A percentile compares a stretch with the other conserved stretches of the same genome.
Evolutionary conservation across 2,113 vertebrate genomes (phyloP).

Genomic region (Pteropus alecto): DNA sequence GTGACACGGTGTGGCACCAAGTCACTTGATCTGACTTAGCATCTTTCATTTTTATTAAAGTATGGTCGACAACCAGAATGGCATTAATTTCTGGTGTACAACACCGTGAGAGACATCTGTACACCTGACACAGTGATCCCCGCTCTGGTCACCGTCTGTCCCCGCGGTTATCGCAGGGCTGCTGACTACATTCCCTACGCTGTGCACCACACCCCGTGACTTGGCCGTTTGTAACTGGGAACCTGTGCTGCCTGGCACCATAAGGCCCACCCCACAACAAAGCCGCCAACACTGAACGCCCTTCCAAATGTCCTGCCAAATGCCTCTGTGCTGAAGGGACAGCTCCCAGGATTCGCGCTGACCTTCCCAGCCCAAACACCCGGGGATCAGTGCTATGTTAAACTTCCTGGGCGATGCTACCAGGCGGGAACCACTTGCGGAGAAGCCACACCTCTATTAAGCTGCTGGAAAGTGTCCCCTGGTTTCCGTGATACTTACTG

Average conservation of each 20-base stretch:
- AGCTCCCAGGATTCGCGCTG: not conserved
- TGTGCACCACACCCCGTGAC: not conserved
- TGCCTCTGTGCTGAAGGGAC: not conserved
- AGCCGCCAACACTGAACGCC: not conserved
- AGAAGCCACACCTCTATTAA: not conserved
- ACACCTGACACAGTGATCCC: not conserved
- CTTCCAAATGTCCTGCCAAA: not conserved
- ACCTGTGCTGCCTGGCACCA: too few species aligned
- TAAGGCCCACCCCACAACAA: not conserved
- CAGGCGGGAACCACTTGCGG: not conserved
- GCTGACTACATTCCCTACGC: not conserved
- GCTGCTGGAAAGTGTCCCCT: not conserved
- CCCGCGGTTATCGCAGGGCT: too few species aligned
- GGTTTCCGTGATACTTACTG: not conserved
- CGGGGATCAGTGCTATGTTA: not conserved
- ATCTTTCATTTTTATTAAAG: not conserved
- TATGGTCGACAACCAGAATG: too few species aligned
- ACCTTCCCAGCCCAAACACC: not conserved
- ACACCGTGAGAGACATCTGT: accelerated
- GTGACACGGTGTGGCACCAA: not conserved
- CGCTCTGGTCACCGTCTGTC: accelerated
- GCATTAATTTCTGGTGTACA: accelerated
- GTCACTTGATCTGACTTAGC: not conserved
- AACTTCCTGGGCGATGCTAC: not conserved
- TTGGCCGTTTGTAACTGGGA: too few species aligned